Evolutionary conservation across 2,113 vertebrate genomes (phyloP).

Genomic region (Pampusana beccarii): DNA sequence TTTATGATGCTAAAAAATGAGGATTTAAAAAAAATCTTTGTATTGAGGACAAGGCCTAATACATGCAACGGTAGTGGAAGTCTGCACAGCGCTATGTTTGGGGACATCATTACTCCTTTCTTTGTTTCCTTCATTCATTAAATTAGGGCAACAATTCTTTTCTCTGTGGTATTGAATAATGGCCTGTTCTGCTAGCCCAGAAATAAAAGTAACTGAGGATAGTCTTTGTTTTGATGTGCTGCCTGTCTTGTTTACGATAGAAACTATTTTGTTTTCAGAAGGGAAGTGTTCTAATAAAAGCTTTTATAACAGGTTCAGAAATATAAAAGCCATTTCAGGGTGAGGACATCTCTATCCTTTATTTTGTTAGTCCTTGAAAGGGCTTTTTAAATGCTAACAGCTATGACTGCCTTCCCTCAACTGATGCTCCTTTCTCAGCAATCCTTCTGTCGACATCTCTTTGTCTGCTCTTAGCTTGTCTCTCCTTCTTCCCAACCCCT

Average conservation of each 20-base stretch:
- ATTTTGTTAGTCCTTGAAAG: conserved; percentile 75
- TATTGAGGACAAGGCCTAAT: not conserved
- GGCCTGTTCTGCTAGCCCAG: conserved; percentile 27
- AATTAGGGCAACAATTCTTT: conserved; percentile 14
- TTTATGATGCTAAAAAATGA: not conserved
- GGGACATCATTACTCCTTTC: not conserved
- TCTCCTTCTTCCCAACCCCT: not conserved
- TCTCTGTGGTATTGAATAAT: conserved; percentile 20
- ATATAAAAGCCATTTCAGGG: conserved; percentile 76
- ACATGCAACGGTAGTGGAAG: not conserved
- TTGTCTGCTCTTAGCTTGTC: conserved; percentile 32
- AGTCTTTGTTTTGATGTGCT: conserved; percentile 52
- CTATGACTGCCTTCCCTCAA: conserved; percentile 37
- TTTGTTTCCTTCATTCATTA: conserved; percentile 44
- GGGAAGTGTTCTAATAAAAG: conserved; percentile 66
- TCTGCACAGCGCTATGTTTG: not conserved
- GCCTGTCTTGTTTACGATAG: conserved; percentile 49
- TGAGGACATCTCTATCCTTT: conserved; percentile 70
- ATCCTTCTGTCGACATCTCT: conserved; percentile 62
- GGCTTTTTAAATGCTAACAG: conserved; percentile 77
- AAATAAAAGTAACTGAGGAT: conserved; percentile 63
- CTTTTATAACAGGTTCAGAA: conserved; percentile 76
- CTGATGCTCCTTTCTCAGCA: conserved; percentile 48
- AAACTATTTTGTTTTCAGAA: conserved; percentile 57
- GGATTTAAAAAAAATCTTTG: not conserved